Percentiles rank a stretch among this genome's conserved stretches.
Evolutionary conservation across 2,113 vertebrate species (phyloP).

Genomic region (Isurus oxyrinchus): DNA sequence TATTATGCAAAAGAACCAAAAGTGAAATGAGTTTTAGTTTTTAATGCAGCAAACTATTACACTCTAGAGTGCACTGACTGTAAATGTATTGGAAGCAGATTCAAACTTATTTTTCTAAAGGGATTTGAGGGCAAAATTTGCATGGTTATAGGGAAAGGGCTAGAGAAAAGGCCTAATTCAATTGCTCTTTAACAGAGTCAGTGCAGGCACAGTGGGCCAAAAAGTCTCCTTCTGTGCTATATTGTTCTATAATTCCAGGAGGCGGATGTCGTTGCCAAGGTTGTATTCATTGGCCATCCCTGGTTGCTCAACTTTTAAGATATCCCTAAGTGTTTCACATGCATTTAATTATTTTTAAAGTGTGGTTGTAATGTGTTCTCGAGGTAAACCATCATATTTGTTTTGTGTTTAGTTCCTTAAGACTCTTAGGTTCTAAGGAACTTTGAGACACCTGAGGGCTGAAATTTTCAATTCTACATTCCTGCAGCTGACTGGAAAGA

Average conservation of each 20-base stretch:
- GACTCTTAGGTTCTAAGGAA: not conserved
- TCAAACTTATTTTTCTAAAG: not conserved
- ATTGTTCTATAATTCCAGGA: not conserved
- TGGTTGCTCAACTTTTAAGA: not conserved
- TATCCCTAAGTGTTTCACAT: not conserved
- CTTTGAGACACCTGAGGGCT: not conserved
- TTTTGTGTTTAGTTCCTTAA: not conserved
- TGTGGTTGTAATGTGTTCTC: not conserved
- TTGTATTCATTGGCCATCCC: not conserved
- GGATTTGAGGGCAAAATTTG: not conserved
- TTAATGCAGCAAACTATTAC: not conserved
- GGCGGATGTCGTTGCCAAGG: not conserved
- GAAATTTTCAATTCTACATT: not conserved
- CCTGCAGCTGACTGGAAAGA: no score
- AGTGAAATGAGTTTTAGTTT: not conserved
- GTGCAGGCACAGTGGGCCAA: not conserved
- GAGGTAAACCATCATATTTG: not conserved
- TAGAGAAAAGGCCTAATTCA: not conserved
- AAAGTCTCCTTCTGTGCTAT: not conserved
- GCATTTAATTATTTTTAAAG: not conserved
- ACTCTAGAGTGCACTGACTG: not conserved
- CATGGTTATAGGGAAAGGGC: not conserved
- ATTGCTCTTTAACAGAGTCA: not conserved
- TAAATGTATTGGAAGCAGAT: not conserved
- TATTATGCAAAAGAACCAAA: not conserved